These are phyloP conservation scores for Mungos mungo DNA, from an alignment of 2,113 vertebrate genomes.

Conservation along the genomic window DNA sequence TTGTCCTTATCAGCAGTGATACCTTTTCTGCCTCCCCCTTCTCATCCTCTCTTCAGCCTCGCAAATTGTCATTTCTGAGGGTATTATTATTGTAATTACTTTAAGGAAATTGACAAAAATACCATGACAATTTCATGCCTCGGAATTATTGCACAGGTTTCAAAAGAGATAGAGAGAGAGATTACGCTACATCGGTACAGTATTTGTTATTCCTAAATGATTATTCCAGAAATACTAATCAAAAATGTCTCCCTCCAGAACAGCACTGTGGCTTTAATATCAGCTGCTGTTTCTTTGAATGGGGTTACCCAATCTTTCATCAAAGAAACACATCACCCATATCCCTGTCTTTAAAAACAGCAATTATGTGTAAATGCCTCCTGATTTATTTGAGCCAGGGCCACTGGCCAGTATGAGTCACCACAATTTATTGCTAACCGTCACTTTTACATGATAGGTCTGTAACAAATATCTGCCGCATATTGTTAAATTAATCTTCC, in stretches of 20 bases:
- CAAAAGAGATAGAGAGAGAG: not conserved
- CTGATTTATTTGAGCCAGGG: conserved; percentile 94
- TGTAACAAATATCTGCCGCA: conserved; percentile 99
- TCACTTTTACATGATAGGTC: conserved; percentile 99
- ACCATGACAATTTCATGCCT: conserved; percentile 41
- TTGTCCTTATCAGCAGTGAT: not conserved
- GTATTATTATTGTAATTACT: conserved; percentile 59
- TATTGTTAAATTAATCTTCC: conserved; percentile 99
- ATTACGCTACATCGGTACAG: not conserved
- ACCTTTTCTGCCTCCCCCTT: conserved; percentile 35
- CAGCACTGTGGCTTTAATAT: conserved; percentile 69
- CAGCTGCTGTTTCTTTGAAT: conserved; percentile 84
- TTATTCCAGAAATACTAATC: conserved; percentile 53
- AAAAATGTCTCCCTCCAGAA: conserved; percentile 71
- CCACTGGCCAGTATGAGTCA: conserved; percentile 91
- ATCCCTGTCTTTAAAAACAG: conserved; percentile 92
- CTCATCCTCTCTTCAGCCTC: conserved; percentile 4
- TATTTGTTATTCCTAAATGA: conserved; percentile 36
- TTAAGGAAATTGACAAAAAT: conserved; percentile 74
- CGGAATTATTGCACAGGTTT: conserved; percentile 25
- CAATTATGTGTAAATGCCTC: conserved; percentile 94
- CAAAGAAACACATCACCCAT: conserved; percentile 88
- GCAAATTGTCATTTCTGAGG: conserved; percentile 49
- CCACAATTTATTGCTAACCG: conserved; percentile 96
- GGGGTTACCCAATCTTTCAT: conserved; percentile 87